Evolutionary conservation across 2,888 invertebrate species (phyloP).

Genomic region (Patella depressa): DNA sequence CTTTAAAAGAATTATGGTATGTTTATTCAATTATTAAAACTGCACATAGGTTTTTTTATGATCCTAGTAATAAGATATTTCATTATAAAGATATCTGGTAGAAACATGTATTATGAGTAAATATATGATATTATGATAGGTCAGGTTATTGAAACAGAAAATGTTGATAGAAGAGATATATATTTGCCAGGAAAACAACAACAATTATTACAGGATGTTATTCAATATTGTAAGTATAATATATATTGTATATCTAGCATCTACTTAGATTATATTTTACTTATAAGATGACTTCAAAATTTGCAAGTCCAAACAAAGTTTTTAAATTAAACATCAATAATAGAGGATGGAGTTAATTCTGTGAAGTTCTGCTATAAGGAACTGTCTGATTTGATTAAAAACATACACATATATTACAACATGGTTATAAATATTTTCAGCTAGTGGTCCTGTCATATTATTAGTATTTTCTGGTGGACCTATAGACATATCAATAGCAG

Average conservation of each 20-base stretch:
- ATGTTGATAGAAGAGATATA: constrained; percentile 52
- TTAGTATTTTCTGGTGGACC: constrained; percentile 52
- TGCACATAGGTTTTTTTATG: too few species aligned
- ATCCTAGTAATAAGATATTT: too few species aligned
- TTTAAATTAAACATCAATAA: too few species aligned
- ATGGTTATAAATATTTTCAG: background rate
- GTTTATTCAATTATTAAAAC: too few species aligned
- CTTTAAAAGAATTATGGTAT: too few species aligned
- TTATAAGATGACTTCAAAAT: too few species aligned
- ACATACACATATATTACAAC: too few species aligned
- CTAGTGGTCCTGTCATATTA: constrained; percentile 46
- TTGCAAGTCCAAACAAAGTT: too few species aligned
- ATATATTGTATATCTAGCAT: background rate
- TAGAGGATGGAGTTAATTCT: too few species aligned
- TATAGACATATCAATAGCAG: constrained; percentile 47
- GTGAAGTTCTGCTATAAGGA: too few species aligned
- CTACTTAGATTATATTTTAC: background rate
- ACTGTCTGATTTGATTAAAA: background rate
- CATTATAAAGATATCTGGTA: too few species aligned
- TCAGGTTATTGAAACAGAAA: constrained; percentile 53
- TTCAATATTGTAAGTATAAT: constrained; percentile 35
- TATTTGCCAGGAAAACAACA: constrained; percentile 57
- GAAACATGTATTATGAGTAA: too few species aligned
- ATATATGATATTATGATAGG: constrained; percentile 34
- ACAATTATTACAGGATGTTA: constrained; percentile 53